Base-by-base conservation (phyloP, 2,888 invertebrate genomes). In the Morpho achilles region DNA sequence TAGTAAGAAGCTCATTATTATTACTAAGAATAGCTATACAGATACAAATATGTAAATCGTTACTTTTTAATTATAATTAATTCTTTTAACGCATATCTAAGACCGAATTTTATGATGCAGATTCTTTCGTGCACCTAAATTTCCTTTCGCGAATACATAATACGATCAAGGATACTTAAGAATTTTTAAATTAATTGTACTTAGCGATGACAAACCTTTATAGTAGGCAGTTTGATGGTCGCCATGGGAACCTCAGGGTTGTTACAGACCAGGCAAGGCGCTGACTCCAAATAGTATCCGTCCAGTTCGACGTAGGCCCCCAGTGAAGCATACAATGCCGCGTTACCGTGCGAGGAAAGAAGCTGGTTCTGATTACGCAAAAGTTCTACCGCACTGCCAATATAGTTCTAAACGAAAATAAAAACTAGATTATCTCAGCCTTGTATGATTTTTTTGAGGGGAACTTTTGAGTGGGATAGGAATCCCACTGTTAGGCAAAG, bases 191-290 rank as follows among this genome's bases (percentile, higher is more conserved):
- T 16, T 16, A 16, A 16, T 16, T 53, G 40, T 7, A 41, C 42
- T 23, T 40, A 45, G 10, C 41, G 10, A 55, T 45, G 52, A 64
- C 76, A 67, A 71, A 95, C 95, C 91, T 98, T 98, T 61, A 99
- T 96, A 0, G 98, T 95, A 0, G 97, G 96, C 57, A 99, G 87
- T 81, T 99, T 99, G 67, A 98, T 96, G 56, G 95, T 96, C 0
- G 96, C 92, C 92, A 97, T 95, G 0, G 98, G 95, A 16, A 98
- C 96, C 84, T 99, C 99, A 0, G 98, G 98, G 87, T 98, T 98
- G 86, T 99, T 99, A 84, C 99, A 99, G 0, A 99, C 98, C 58
- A 99, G 93, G 74, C 99, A 99, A 0, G 99, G 99, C 78, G 99
- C 98, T 23, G 97, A 97, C 89, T 99, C 99, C 63, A 99, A 89